Evolutionary conservation across 2,888 invertebrate genomes (phyloP), one percentile per base, ranked within the genome.

Genomic region (Phalangium opilio): DNA sequence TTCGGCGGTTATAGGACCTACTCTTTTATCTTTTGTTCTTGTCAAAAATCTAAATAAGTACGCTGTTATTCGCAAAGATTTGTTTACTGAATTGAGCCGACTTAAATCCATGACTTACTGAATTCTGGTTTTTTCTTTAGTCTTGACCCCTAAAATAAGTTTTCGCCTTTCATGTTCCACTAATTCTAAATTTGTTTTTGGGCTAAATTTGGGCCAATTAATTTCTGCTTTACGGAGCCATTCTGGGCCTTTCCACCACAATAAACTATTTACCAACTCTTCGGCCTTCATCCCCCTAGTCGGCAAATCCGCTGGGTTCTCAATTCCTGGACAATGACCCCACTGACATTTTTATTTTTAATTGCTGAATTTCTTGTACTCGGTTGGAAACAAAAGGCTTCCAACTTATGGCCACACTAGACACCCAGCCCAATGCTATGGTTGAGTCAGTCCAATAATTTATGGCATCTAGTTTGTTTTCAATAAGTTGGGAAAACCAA

Each of bases 261-360:
- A n/a, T 2, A 21, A 4, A n/a, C 45, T 33, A 2, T 41, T 18
- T 8, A 40, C 11, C 8, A 57, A 41, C 12, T 53, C 47, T 0
- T 38, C 14, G 3, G 51, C 44, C 4, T 45, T 12, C 14, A 56
- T 4, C 11, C 60, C 61, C 38, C 60, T 20, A 11, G 57, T 57
- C 2, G 56, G 51, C 5, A 53, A 45, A 47, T 62, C 62, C 5
- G 61, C 62, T 3, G 62, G 60, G 48, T 61, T 62, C 0, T 55
- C 49, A n/a, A 50, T 40, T 0, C 58, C 49, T 3, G 41, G 33
- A 14, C 60, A 57, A 43, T 61, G 54, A 17, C 50, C 52, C 53
- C 61, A 59, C 17, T 50, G 41, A 3, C 42, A 17, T 4, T 47
- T 41, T 15, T 34, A 32, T 3, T 49, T 45, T 11, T 35, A 17